These are phyloP conservation scores for Platichthys stellatus DNA, from an alignment of 2,113 vertebrate species.

Conservation along the genomic window DNA sequence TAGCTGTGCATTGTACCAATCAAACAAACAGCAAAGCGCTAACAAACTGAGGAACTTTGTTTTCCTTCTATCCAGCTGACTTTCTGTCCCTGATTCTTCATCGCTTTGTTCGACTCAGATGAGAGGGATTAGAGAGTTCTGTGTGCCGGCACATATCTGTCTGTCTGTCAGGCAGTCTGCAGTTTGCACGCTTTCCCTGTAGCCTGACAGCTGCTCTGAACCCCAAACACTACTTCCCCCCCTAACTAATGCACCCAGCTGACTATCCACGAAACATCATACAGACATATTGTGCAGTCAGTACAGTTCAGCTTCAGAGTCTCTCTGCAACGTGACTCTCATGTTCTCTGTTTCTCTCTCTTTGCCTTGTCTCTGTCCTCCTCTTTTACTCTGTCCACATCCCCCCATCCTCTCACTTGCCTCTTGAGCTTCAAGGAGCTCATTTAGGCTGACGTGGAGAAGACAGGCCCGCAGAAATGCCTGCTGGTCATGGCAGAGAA, in stretches of 20 bases:
- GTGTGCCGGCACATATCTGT: slow-evolving; percentile 48
- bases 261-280: slow-evolving; percentile 58
- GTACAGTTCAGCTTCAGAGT: slow-evolving; percentile 34
- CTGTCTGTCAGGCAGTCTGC: slow-evolving; percentile 45
- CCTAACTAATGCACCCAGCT: slow-evolving; percentile 64
- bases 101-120: slow-evolving; percentile 55
- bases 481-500: slow-evolving; percentile 54
- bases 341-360: slow-evolving; percentile 21
- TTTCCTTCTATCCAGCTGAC: slow-evolving; percentile 38
- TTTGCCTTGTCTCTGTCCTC: slow-evolving; percentile 25
- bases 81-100: slow-evolving; percentile 44
- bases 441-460: slow-evolving; percentile 65
- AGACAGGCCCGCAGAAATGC: slow-evolving; percentile 60
- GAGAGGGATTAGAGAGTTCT: slow-evolving; percentile 59
- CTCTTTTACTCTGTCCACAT: slow-evolving; percentile 29
- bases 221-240: slow-evolving; percentile 48
- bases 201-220: slow-evolving; percentile 72
- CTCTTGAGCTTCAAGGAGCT: slow-evolving; percentile 59
- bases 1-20: neutral
- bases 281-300: slow-evolving; percentile 60
- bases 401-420: slow-evolving; percentile 11
- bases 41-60: slow-evolving; percentile 40
- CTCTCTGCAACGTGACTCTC: slow-evolving; percentile 30
- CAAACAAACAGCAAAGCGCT: slow-evolving; percentile 10
- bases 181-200: slow-evolving; percentile 24